phyloP scores from a whole-genome alignment of 2,888 invertebrate genomes.

The Fissipunctia ypsillon region DNA sequence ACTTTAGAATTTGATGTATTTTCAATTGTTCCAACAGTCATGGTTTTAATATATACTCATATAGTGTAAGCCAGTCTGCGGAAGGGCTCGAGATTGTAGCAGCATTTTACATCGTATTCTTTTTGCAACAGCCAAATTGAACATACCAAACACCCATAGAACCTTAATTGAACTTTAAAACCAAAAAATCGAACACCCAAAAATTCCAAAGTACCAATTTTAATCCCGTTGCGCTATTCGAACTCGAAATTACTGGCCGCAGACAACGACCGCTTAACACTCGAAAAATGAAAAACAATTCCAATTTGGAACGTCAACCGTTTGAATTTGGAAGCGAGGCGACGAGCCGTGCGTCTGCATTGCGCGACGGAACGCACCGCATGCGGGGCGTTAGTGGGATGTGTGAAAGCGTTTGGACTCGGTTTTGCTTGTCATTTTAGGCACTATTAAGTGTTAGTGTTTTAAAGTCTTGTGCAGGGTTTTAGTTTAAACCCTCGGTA shows the following conservation, averaged over 20 bases:
- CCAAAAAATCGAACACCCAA: conserved; percentile 50
- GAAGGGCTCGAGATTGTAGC: background rate
- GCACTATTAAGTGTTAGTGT: conserved; percentile 41
- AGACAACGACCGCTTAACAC: conserved; percentile 80
- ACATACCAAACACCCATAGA: conserved; percentile 48
- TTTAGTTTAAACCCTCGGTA: background rate
- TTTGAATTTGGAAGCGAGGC: conserved; percentile 84
- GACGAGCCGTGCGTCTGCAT: conserved; percentile 77
- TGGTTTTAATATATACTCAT: background rate
- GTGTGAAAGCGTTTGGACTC: conserved; percentile 56
- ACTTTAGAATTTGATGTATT: background rate
- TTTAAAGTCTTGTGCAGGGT: conserved; percentile 21
- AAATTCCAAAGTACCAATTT: conserved; percentile 67
- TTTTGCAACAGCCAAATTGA: conserved; percentile 37
- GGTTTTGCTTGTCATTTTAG: conserved; percentile 52
- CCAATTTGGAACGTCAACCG: conserved; percentile 88
- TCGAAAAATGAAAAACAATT: conserved; percentile 88
- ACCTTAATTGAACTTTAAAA: conserved; percentile 61
- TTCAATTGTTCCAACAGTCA: background rate
- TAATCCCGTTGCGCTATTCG: conserved; percentile 70
- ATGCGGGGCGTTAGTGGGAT: conserved; percentile 69
- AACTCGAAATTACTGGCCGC: conserved; percentile 81
- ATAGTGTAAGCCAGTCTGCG: background rate
- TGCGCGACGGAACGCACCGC: conserved; percentile 75
- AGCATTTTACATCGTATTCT: conserved; percentile 19